These are phyloP conservation scores for Lagenorhynchus albirostris DNA, from an alignment of 2,113 vertebrate genomes.

Conservation along the genomic window DNA sequence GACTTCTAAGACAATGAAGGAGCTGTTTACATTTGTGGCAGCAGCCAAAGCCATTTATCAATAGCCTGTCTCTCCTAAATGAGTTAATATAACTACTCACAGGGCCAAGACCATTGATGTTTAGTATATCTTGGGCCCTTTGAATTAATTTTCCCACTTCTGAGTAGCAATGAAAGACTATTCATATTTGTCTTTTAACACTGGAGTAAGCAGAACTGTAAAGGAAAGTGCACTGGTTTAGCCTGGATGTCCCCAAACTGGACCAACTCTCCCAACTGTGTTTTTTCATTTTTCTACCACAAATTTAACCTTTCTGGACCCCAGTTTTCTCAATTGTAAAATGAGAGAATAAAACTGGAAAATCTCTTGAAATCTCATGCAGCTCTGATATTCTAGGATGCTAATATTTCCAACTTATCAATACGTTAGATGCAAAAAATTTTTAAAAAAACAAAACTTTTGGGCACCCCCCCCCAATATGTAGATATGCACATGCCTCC, in stretches of 20 bases:
- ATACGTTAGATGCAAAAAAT: neutral
- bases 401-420: neutral
- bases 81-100: slow-evolving; percentile 58
- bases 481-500: neutral
- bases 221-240: neutral
- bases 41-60: slow-evolving; percentile 67
- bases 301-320: neutral
- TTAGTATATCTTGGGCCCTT: slow-evolving; percentile 26
- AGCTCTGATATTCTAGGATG: neutral
- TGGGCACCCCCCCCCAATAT: accelerated
- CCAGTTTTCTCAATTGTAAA: slow-evolving; percentile 5
- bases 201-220: neutral
- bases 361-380: neutral
- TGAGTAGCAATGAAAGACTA: slow-evolving; percentile 32
- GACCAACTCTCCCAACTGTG: neutral
- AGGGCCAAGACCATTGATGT: slow-evolving; percentile 52
- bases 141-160: slow-evolving; percentile 55
- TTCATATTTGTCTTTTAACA: slow-evolving; percentile 20
- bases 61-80: slow-evolving; percentile 53
- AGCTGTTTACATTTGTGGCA: slow-evolving; percentile 47
- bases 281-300: neutral
- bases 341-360: neutral
- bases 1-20: slow-evolving; percentile 68
- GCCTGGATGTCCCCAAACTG: neutral
- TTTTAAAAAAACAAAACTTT: neutral